These are phyloP conservation scores for Gobiocypris rarus DNA, from an alignment of 2,113 vertebrate species.

Conservation along the genomic window DNA sequence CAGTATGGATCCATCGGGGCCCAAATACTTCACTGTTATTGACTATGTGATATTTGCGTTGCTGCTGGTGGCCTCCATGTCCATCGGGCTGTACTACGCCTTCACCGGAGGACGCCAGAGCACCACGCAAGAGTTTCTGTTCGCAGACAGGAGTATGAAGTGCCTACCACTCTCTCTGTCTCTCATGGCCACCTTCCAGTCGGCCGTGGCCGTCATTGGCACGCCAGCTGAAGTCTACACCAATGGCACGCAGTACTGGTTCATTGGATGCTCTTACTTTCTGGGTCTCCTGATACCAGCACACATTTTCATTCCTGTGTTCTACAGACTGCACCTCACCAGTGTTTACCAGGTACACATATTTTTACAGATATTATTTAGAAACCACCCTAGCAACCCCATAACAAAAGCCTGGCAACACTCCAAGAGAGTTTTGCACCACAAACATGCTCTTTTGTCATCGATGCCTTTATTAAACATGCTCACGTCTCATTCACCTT, in stretches of 20 bases:
- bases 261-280: conserved; percentile 90
- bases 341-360: conserved; percentile 88
- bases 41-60: conserved; percentile 89
- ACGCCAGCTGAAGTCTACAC: conserved; percentile 86
- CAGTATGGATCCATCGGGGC: conserved; percentile 62
- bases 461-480: neutral
- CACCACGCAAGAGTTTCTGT: conserved; percentile 87
- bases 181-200: conserved; percentile 94
- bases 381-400: too few relatives aligned
- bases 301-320: conserved; percentile 89
- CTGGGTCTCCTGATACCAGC: conserved; percentile 91
- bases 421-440: neutral
- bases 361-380: conserved; percentile 52
- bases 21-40: conserved; percentile 75
- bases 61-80: conserved; percentile 81
- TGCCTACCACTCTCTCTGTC: conserved; percentile 89
- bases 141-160: conserved; percentile 89
- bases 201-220: conserved; percentile 90
- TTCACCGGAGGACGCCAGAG: conserved; percentile 84
- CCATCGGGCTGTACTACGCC: conserved; percentile 91
- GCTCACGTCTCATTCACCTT: conserved; percentile 1
- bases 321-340: conserved; percentile 88
- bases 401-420: too few relatives aligned
- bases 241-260: conserved; percentile 94
- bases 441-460: neutral